A percentile compares a stretch with the other conserved stretches of the same genome.
Evolutionary conservation across 2,113 vertebrate genomes (phyloP).

Genomic region (Dipodomys stephensi): DNA sequence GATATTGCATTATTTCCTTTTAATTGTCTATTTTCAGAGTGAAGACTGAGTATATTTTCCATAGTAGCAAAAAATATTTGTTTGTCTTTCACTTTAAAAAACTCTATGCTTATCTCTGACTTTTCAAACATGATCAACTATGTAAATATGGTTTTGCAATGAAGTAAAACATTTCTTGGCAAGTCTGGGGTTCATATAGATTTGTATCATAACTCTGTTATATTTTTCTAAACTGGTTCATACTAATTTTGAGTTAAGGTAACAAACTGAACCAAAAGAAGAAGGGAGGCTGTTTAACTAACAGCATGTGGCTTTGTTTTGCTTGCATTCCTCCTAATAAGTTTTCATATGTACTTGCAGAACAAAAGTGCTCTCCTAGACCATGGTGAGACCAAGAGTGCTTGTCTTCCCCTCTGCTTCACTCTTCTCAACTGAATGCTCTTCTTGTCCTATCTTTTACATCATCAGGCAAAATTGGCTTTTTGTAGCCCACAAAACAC

Average conservation of each 20-base stretch:
- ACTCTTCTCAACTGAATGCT: neutral
- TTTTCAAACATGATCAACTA: too few species aligned
- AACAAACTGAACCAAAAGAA: neutral
- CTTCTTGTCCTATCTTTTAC: neutral
- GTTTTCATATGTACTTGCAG: neutral
- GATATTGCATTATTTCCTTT: neutral
- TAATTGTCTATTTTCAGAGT: slow-evolving; percentile 15
- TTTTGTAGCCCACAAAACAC: neutral
- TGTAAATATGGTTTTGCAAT: neutral
- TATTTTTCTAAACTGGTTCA: neutral
- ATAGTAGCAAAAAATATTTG: neutral
- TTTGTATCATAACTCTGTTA: neutral
- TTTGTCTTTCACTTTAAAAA: slow-evolving; percentile 47
- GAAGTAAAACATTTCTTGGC: slow-evolving; percentile 8
- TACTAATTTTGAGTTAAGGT: slow-evolving; percentile 5
- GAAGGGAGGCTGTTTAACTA: neutral
- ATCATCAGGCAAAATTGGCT: neutral
- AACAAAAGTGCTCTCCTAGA: neutral
- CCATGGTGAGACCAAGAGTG: neutral
- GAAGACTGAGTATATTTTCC: neutral
- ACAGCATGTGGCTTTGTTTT: neutral
- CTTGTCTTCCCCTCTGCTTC: neutral
- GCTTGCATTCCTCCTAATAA: neutral
- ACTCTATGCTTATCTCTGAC: too few species aligned
- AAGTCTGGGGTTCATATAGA: neutral